Conservation (phyloP, 2,113 vertebrate genomes). For the Barbus barbus region DNA sequence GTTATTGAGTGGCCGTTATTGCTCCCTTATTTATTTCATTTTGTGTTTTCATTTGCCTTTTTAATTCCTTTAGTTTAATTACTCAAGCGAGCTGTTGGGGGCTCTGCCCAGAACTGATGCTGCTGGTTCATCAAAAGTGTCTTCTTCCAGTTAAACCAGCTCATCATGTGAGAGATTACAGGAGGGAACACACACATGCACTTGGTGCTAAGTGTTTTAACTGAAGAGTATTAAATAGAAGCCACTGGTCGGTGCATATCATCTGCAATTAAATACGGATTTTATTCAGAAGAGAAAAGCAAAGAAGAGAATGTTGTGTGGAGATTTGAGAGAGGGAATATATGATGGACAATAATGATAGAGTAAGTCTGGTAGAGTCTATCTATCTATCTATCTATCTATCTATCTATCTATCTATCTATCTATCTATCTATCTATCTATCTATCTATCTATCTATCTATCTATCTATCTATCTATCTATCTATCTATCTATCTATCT, state of each 20-base stretch:
- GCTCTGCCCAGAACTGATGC: conserved; percentile 9
- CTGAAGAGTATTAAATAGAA: neutral
- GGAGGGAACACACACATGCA: neutral
- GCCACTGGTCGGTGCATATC: neutral
- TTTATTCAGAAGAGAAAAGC: neutral
- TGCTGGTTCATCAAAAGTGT: conserved; percentile 31
- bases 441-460: conserved; percentile 6
- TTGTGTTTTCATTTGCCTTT: conserved; percentile 36
- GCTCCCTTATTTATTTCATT: conserved; percentile 47
- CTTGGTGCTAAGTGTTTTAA: neutral
- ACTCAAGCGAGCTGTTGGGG: conserved; percentile 22
- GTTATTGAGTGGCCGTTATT: conserved; percentile 49
- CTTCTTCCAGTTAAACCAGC: conserved; percentile 31
- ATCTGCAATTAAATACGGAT: neutral
- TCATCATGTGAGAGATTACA: conserved; percentile 4
- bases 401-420: neutral
- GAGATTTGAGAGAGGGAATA: no score
- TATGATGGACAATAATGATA: no score
- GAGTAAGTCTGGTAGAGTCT: no score
- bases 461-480: neutral
- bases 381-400: neutral
- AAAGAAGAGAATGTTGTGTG: no score
- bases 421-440: neutral
- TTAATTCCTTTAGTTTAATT: conserved; percentile 47
- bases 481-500: neutral